Evolutionary conservation across 2,113 vertebrate species (phyloP).

Genomic region (Vimba vimba): DNA sequence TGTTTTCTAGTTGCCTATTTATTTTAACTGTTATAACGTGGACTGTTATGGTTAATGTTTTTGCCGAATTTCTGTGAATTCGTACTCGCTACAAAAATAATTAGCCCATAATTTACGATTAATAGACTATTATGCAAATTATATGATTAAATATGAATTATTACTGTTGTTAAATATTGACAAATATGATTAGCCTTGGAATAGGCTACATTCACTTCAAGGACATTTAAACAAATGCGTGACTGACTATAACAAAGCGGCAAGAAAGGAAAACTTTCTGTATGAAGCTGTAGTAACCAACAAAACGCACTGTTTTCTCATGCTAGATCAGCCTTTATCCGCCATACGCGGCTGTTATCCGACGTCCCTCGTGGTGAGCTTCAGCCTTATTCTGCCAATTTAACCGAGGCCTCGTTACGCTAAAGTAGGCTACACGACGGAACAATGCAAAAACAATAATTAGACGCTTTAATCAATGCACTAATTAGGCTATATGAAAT

Average conservation of each 20-base stretch:
- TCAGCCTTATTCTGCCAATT: constrained; percentile 19
- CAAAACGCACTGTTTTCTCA: constrained; percentile 7
- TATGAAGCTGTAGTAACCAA: constrained; percentile 2
- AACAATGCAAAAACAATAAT: constrained; percentile 25
- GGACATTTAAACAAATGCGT: not conserved
- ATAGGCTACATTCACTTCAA: too few species aligned
- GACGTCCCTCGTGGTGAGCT: constrained; percentile 27
- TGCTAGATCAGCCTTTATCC: constrained; percentile 41
- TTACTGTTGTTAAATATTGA: not conserved
- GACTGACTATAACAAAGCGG: not conserved
- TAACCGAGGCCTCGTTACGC: constrained; percentile 7
- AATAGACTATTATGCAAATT: not conserved
- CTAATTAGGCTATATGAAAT: not conserved
- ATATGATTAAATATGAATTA: not conserved
- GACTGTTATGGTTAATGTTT: not conserved
- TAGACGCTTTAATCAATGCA: not conserved
- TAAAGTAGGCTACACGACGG: not conserved
- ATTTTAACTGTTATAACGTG: not conserved
- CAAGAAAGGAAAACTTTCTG: not conserved
- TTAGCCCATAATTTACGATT: not conserved
- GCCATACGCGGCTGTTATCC: constrained; percentile 30
- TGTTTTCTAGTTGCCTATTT: not conserved
- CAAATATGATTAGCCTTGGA: too few species aligned
- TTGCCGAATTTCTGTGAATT: not conserved
- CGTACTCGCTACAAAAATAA: not conserved